Conservation (phyloP, 2,797 vertebrate species). For the Apodemus agrarius region DNA sequence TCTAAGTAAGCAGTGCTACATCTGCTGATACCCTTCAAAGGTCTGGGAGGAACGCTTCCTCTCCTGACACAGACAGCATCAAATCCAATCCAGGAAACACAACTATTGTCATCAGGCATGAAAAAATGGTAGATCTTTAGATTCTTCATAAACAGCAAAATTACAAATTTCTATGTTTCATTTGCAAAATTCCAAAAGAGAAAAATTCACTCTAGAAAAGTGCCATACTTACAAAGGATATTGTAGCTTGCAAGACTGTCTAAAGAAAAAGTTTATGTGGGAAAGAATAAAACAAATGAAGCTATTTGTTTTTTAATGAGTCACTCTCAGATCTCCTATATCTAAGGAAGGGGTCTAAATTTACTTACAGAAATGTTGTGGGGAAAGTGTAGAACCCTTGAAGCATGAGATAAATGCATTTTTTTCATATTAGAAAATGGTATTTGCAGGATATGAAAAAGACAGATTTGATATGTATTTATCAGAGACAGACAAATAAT, state of each 20-base stretch:
- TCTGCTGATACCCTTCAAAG: slow-evolving; percentile 45
- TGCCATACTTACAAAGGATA: background rate
- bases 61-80: slow-evolving; percentile 48
- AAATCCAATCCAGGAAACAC: background rate
- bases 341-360: background rate
- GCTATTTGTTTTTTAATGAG: background rate
- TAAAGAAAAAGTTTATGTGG: background rate
- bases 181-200: slow-evolving; percentile 19
- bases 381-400: background rate
- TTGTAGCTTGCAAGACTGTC: background rate
- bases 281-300: background rate
- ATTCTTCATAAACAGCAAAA: slow-evolving; percentile 46
- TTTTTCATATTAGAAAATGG: background rate
- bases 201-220: background rate
- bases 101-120: slow-evolving; percentile 52
- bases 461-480: background rate
- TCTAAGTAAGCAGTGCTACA: background rate
- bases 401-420: background rate
- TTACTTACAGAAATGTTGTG: slow-evolving; percentile 21
- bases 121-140: slow-evolving; percentile 20
- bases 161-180: slow-evolving; percentile 43
- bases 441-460: background rate
- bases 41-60: slow-evolving; percentile 25
- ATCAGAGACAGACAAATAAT: background rate
- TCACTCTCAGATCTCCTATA: background rate